Evolutionary conservation across 2,113 vertebrate species (phyloP), one percentile per base, ranked within the genome.

Genomic region (Pluvianellus socialis): DNA sequence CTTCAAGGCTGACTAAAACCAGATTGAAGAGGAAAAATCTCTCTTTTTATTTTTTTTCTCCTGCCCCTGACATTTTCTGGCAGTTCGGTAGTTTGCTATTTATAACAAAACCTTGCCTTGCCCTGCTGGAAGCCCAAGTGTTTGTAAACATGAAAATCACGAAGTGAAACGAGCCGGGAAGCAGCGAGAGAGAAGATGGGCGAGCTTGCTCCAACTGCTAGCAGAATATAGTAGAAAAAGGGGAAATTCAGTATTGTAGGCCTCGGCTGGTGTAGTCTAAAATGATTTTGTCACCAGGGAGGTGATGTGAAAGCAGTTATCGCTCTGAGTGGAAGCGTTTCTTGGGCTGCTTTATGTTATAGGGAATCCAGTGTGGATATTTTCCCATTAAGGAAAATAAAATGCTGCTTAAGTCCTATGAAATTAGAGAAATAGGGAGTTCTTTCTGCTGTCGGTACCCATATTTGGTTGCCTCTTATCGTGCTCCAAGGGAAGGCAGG

Each of bases 391-490:
- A 9, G 33, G 14, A 49, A 68, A 42, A 72, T 15, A 27, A 77
- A 73, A 56, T 73, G 55, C n/a, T 7, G 53, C 47, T 56, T 10
- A 27, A 30, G 18, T 52, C 10, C 2, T 44, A 5, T 45, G n/a
- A 33, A 47, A 45, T 23, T 2, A 1, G 35, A 24, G 45, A 35
- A 50, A 30, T 3, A 28, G 19, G 12, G 50, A 66, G 15, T 19
- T 40, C 27, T 56, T 35, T 10, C 45, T 1, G 3, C 45, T 62
- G 38, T 14, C 12, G 1, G 35, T 12, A 24, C 9, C 12, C 22
- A 2, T 21, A 7, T 59, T 80, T 40, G 6, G 2, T 14, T 6
- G 61, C 21, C 42, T 18, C 61, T 88, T 23, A 0, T 10, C 0
- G 0, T 33, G 28, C 4, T 68, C 28, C 22, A 19, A 2, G 68